phyloP scores from a whole-genome alignment of 2,113 vertebrate genomes.

The Syngnathus typhle region DNA sequence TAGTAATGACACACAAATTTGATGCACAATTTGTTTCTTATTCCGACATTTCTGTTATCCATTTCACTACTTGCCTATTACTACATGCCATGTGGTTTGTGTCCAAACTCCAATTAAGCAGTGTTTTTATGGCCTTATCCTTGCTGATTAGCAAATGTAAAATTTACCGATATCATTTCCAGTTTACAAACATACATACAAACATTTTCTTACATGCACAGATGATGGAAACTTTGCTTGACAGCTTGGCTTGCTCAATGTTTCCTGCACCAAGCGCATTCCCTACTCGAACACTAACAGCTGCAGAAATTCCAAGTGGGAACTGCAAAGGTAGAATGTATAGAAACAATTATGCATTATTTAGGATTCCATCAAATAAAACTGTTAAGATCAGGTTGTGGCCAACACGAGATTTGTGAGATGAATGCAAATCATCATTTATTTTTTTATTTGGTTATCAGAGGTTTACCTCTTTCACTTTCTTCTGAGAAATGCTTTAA shows the following conservation, averaged over 20 bases:
- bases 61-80: neutral
- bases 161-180: neutral
- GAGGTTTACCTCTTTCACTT: no score
- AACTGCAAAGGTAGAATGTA: slow-evolving; percentile 57
- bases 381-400: neutral
- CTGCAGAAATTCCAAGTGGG: slow-evolving; percentile 78
- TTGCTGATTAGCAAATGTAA: neutral
- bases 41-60: no score
- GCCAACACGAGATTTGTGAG: neutral
- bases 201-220: slow-evolving; percentile 68
- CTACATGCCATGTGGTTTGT: neutral
- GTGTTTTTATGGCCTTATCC: neutral
- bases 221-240: slow-evolving; percentile 68
- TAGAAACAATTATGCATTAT: neutral
- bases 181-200: neutral
- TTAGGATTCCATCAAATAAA: neutral
- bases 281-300: slow-evolving; percentile 80
- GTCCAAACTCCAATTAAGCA: neutral
- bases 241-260: slow-evolving; percentile 70
- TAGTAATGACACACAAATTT: no score
- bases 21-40: no score
- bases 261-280: slow-evolving; percentile 81
- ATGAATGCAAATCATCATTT: no score
- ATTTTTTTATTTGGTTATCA: no score
- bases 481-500: no score